These are phyloP conservation scores for Callipepla squamata DNA, from an alignment of 2,113 vertebrate genomes.

Conservation along the genomic window DNA sequence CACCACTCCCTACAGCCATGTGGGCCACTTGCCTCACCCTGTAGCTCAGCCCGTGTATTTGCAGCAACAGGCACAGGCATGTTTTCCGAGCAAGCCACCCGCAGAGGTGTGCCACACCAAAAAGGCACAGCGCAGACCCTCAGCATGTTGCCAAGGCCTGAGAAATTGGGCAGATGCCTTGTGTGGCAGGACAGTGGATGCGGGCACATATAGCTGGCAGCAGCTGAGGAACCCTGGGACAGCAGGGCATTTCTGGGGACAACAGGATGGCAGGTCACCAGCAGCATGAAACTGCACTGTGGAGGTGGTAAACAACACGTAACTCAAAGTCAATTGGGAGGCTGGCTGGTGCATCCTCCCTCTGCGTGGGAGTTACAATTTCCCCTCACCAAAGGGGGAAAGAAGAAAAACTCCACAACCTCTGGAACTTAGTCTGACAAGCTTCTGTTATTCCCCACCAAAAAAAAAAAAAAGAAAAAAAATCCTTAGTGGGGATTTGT, in stretches of 20 bases:
- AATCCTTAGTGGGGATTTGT: background rate
- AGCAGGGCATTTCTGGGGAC: background rate
- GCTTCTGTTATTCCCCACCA: background rate
- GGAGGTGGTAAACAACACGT: background rate
- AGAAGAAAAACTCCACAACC: rapidly evolving
- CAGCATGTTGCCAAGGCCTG: background rate
- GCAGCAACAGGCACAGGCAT: background rate
- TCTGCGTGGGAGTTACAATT: background rate
- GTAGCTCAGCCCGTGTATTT: background rate
- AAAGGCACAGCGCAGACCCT: background rate
- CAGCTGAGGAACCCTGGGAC: rapidly evolving
- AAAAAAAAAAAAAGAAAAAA: no score
- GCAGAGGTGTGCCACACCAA: background rate
- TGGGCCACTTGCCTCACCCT: background rate
- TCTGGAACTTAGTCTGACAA: background rate
- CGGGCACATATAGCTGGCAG: rapidly evolving
- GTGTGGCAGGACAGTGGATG: rapidly evolving
- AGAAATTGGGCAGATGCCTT: background rate
- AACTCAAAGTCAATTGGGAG: background rate
- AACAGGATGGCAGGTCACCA: background rate
- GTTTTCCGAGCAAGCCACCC: background rate
- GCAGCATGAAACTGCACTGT: background rate
- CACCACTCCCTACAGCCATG: background rate
- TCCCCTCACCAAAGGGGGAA: rapidly evolving
- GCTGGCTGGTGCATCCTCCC: background rate